Conservation (phyloP, 2,113 vertebrate genomes). For the Steatornis caripensis region DNA sequence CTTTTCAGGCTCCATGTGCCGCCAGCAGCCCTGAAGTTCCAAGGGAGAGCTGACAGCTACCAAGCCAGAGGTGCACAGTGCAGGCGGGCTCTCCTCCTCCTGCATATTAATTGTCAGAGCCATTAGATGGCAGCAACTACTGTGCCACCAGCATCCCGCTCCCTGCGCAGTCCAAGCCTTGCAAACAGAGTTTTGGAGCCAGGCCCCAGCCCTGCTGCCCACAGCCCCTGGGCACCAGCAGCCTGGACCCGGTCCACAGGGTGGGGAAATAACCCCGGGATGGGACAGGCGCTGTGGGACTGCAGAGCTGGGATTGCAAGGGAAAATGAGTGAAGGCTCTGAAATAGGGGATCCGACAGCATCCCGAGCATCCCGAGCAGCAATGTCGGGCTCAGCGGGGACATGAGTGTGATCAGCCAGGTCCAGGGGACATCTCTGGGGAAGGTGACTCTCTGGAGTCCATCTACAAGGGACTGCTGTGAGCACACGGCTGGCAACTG, state of each 20-base stretch:
- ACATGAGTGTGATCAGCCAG: accelerated
- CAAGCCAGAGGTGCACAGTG: accelerated
- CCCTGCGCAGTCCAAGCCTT: accelerated
- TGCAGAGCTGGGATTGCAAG: background rate
- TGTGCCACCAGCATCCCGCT: background rate
- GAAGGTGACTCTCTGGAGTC: background rate
- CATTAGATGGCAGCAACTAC: slow-evolving; percentile 65
- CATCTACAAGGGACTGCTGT: background rate
- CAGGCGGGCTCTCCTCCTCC: background rate
- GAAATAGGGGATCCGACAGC: accelerated
- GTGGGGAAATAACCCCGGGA: too few relatives aligned
- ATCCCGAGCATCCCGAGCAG: background rate
- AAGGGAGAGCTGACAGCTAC: accelerated
- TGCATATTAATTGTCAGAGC: background rate
- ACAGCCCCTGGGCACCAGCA: background rate
- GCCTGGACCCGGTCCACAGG: background rate
- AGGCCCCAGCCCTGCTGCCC: background rate
- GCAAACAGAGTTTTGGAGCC: accelerated
- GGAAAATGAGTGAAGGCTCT: accelerated
- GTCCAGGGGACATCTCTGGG: accelerated
- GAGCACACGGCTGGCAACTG: accelerated
- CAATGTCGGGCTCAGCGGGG: accelerated
- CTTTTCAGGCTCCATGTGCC: accelerated
- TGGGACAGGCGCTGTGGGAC: background rate
- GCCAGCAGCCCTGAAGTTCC: background rate